phyloP scores from a whole-genome alignment of 1,140 invertebrate genomes.

The Camponotus vicinus region DNA sequence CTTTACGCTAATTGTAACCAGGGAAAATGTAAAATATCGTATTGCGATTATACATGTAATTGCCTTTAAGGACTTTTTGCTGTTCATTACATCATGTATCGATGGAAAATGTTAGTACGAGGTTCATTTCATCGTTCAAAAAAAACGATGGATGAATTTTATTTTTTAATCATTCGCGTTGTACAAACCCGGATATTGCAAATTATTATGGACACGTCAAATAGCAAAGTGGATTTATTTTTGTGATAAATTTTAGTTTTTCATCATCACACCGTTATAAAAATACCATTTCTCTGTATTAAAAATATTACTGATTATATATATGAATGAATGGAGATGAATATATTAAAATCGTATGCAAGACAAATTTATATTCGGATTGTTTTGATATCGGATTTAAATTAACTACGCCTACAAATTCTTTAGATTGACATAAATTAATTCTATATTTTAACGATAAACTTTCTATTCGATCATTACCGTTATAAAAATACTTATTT shows the following conservation, averaged over 20 bases:
- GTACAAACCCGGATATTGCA: not conserved
- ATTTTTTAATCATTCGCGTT: not conserved
- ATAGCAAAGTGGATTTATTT: not conserved
- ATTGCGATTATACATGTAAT: conserved; percentile 12
- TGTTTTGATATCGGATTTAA: not conserved
- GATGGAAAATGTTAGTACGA: conserved; percentile 27
- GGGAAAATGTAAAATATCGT: conserved; percentile 48
- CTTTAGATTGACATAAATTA: not conserved
- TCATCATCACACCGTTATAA: not conserved
- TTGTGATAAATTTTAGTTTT: not conserved
- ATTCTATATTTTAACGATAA: not conserved
- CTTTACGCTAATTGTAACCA: conserved; percentile 27
- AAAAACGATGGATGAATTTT: conserved; percentile 18
- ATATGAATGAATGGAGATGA: not conserved
- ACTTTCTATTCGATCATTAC: no score
- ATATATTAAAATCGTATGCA: not conserved
- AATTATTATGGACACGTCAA: not conserved
- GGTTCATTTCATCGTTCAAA: conserved; percentile 13
- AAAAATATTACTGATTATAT: not conserved
- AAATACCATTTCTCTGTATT: not conserved
- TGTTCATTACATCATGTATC: not conserved
- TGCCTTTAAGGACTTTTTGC: conserved; percentile 15
- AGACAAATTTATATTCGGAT: conserved; percentile 4
- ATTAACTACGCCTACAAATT: not conserved
- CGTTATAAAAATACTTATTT: no score